Percentiles rank a stretch among this genome's conserved stretches.
Conservation (phyloP, 2,113 vertebrate species). For the Labrus mixtus region DNA sequence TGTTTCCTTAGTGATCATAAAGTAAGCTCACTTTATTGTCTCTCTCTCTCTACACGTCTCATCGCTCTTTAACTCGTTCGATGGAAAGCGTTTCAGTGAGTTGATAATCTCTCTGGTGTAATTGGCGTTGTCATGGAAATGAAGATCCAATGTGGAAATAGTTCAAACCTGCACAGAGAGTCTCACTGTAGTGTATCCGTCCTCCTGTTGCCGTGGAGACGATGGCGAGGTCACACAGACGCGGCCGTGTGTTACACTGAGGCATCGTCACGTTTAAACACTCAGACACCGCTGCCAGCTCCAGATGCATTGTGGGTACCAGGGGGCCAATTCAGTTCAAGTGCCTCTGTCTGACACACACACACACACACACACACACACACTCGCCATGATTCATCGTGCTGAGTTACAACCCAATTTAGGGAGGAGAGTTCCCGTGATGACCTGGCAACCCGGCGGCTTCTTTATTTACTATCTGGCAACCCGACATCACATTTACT, state of each 20-base stretch:
- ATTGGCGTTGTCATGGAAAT: background rate
- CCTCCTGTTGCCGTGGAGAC: constrained; percentile 19
- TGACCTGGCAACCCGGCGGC: constrained; percentile 65
- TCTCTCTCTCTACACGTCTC: no score
- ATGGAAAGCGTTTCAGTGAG: no score
- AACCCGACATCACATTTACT: constrained; percentile 48
- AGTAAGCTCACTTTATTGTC: no score
- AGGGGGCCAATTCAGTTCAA: constrained; percentile 69
- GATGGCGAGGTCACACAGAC: background rate
- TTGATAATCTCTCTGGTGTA: background rate
- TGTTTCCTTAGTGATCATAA: no score
- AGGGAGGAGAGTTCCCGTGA: constrained; percentile 63
- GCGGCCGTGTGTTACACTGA: constrained; percentile 50
- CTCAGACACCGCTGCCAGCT: constrained; percentile 64
- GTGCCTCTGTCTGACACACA: constrained; percentile 56
- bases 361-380: constrained; percentile 17
- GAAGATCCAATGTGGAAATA: no score
- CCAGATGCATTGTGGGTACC: constrained; percentile 78
- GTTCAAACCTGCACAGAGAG: no score
- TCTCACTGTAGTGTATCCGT: background rate
- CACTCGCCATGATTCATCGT: constrained; percentile 59
- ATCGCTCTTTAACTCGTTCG: no score
- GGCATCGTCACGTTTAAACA: constrained; percentile 53
- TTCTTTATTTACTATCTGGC: constrained; percentile 71
- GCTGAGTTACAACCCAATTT: constrained; percentile 73